Evolutionary conservation across 2,888 invertebrate species (phyloP).

Genomic region (Gandaritis pyraliata): DNA sequence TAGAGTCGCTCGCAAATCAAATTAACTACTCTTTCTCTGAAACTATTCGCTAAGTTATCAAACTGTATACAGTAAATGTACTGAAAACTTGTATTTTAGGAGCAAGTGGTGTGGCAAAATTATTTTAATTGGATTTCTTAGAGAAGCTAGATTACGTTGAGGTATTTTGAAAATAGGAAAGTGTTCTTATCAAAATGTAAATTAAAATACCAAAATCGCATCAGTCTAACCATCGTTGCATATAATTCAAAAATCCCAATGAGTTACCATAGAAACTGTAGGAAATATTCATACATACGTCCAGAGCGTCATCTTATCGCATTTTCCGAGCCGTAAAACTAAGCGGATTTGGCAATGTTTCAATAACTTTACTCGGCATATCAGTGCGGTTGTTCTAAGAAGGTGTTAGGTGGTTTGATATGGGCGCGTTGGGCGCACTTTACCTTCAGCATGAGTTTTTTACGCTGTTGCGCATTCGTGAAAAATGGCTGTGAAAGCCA

Average conservation of each 20-base stretch:
- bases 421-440: slow-evolving; percentile 4
- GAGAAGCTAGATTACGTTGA: too few species aligned
- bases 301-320: slow-evolving; percentile 55
- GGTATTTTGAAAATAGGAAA: not conserved
- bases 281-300: slow-evolving; percentile 44
- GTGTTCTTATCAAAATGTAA: slow-evolving; percentile 11
- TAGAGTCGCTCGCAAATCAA: slow-evolving; percentile 44
- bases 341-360: slow-evolving; percentile 79
- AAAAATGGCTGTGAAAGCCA: too few species aligned
- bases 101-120: not conserved
- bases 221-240: slow-evolving; percentile 31
- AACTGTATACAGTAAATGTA: slow-evolving; percentile 39
- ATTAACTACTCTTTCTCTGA: slow-evolving; percentile 43
- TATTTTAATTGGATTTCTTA: slow-evolving; percentile 5
- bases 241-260: slow-evolving; percentile 31
- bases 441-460: slow-evolving; percentile 6
- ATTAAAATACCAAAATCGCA: slow-evolving; percentile 14
- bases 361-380: slow-evolving; percentile 66
- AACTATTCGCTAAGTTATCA: slow-evolving; percentile 44
- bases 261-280: slow-evolving; percentile 46
- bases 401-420: slow-evolving; percentile 43
- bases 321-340: slow-evolving; percentile 79
- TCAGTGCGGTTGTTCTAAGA: slow-evolving; percentile 43
- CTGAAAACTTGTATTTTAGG: slow-evolving; percentile 39
- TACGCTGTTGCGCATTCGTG: too few species aligned